Conservation (phyloP, 1,140 invertebrate species). For the Panagrolaimus sp. region DNA sequence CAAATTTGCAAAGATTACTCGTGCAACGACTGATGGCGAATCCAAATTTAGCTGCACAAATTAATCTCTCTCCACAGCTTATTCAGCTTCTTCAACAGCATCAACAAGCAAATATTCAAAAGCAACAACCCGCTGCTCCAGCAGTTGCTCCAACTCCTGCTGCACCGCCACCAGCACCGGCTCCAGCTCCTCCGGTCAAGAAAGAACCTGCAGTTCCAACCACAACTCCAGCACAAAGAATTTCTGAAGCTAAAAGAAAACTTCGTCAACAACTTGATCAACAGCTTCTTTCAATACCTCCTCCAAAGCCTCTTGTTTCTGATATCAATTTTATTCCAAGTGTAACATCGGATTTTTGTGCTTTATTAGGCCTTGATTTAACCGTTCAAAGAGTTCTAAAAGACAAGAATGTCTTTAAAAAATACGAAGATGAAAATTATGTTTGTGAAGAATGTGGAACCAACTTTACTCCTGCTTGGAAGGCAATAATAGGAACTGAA, state of each 20-base stretch:
- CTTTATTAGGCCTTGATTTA: constrained; percentile 87
- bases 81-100: too few relatives aligned
- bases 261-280: constrained; percentile 47
- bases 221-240: constrained; percentile 23
- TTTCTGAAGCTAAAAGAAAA: constrained; percentile 29
- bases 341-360: constrained; percentile 93
- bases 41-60: neutral
- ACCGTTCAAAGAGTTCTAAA: constrained; percentile 84
- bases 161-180: neutral
- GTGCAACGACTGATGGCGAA: neutral
- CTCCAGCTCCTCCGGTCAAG: neutral
- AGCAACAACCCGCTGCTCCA: neutral
- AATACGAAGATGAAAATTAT: constrained; percentile 67
- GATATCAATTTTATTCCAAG: constrained; percentile 99
- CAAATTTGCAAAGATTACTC: neutral
- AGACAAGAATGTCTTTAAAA: constrained; percentile 50
- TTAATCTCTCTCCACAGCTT: neutral
- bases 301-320: constrained; percentile 90
- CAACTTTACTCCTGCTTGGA: constrained; percentile 97
- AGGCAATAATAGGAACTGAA: constrained; percentile 61
- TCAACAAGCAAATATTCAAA: too few relatives aligned
- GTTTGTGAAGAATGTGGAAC: constrained; percentile 90
- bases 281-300: constrained; percentile 71
- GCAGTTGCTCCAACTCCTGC: neutral
- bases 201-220: neutral